Evolutionary conservation across 1,140 invertebrate species (phyloP), one percentile per base, ranked within the genome.

Genomic region (Eufriesea mexicana): DNA sequence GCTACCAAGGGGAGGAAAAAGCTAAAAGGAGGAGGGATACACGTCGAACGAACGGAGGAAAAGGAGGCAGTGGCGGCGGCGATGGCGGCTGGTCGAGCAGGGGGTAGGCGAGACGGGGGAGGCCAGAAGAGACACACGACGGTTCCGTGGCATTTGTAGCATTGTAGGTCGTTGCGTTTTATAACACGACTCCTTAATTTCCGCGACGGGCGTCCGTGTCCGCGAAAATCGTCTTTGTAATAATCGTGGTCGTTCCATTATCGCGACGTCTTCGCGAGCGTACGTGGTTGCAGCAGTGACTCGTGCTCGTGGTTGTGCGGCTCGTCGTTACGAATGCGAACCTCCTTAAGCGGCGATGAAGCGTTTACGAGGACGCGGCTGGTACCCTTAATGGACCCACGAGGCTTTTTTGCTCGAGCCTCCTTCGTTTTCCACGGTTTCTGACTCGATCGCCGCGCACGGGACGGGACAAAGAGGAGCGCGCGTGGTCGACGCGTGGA

Each of bases 111-210:
- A 74, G 73, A 55, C 20, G 81, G 66, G 82, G 76, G 70, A 79
- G 64, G 85, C 75, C 81, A 76, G 89, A 85, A 83, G 80, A 86
- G 84, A 85, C 83, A 83, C 84, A 85, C 87, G 88, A 81, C 89
- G 88, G 88, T 91, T 92, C 89, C 90, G 86, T 89, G 87, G 91
- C 90, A 91, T 93, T 94, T 91, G 90, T 91, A 92, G 91, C 89
- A 93, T 93, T 93, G 92, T 94, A 92, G 93, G 92, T 93, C 93
- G 93, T 91, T 93, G 91, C 91, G 90, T 93, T 93, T 93, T 93
- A 91, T 91, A 92, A 93, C 90, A 88, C 88, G 90, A 92, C 91
- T 93, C 87, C 85, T 93, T 93, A 91, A 93, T 92, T 93, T 91
- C 84, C 91, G 88, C 84, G 84, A 74, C 77, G 68, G 74, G 71